Evolutionary conservation across 1,140 invertebrate genomes (phyloP).

Genomic region (Atta colombica): DNA sequence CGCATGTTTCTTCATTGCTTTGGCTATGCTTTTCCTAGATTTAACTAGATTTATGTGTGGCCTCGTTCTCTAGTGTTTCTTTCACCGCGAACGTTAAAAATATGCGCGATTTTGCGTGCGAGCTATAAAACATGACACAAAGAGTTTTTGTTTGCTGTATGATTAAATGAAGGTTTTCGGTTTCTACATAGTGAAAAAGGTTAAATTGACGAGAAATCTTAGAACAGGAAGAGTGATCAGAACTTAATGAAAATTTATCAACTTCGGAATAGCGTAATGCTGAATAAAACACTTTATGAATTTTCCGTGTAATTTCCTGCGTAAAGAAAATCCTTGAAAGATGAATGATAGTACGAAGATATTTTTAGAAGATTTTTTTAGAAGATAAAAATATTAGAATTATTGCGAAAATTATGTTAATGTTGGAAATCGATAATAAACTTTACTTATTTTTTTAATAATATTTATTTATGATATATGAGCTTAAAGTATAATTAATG

Average conservation of each 20-base stretch:
- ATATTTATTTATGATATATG: not conserved
- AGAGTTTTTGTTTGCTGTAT: slow-evolving; percentile 27
- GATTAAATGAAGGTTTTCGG: slow-evolving; percentile 19
- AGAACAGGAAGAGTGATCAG: slow-evolving; percentile 9
- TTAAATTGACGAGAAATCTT: slow-evolving; percentile 44
- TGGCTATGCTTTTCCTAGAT: slow-evolving; percentile 42
- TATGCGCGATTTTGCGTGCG: slow-evolving; percentile 17
- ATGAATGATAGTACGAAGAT: not conserved
- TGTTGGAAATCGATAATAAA: not conserved
- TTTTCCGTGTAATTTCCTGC: slow-evolving; percentile 25
- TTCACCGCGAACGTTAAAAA: slow-evolving; percentile 34
- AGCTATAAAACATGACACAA: not conserved
- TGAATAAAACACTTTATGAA: slow-evolving; percentile 22
- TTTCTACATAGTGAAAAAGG: not conserved
- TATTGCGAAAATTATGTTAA: not conserved
- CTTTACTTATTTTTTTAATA: not conserved
- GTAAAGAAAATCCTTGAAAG: not conserved
- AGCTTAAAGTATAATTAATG: not conserved
- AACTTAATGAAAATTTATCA: slow-evolving; percentile 45
- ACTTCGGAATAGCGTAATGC: not conserved
- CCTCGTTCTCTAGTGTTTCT: slow-evolving; percentile 28
- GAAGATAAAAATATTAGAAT: not conserved
- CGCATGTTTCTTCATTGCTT: slow-evolving; percentile 61
- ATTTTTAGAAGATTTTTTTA: not conserved
- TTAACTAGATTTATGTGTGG: slow-evolving; percentile 62